Conservation (phyloP, 2,888 invertebrate species). For the Campoplex nolae region DNA sequence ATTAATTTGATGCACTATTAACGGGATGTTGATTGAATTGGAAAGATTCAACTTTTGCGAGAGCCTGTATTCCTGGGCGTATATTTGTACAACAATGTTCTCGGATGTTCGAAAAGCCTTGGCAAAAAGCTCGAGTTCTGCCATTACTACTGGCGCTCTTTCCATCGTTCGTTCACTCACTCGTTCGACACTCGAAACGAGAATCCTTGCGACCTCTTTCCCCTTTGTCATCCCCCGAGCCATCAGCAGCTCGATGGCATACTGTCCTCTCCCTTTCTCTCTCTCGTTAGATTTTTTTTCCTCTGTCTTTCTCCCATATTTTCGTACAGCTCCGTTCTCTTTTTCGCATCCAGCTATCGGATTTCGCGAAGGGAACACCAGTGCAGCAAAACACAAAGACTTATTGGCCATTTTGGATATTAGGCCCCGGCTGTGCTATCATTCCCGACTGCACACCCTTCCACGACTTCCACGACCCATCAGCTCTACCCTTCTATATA, state of each 20-base stretch:
- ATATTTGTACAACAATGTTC: conserved; percentile 10
- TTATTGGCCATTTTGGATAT: conserved; percentile 69
- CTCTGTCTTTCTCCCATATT: too few species aligned
- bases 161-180: conserved; percentile 56
- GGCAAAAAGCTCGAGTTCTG: conserved; percentile 50
- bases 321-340: too few species aligned
- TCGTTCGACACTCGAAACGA: conserved; percentile 66
- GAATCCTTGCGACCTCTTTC: conserved; percentile 51
- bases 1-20: too few species aligned
- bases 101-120: conserved; percentile 43
- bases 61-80: neutral
- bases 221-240: conserved; percentile 27
- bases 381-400: conserved; percentile 66
- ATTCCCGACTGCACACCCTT: conserved; percentile 51
- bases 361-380: conserved; percentile 51
- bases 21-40: too few species aligned
- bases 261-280: conserved; percentile 21
- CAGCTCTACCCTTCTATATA: neutral
- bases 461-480: neutral
- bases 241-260: conserved; percentile 45
- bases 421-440: conserved; percentile 64
- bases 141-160: conserved; percentile 31
- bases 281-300: conserved; percentile 3
- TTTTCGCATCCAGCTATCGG: conserved; percentile 51
- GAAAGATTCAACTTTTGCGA: neutral